Conservation (phyloP, 2,888 invertebrate genomes). For the Polymixis flavicincta region DNA sequence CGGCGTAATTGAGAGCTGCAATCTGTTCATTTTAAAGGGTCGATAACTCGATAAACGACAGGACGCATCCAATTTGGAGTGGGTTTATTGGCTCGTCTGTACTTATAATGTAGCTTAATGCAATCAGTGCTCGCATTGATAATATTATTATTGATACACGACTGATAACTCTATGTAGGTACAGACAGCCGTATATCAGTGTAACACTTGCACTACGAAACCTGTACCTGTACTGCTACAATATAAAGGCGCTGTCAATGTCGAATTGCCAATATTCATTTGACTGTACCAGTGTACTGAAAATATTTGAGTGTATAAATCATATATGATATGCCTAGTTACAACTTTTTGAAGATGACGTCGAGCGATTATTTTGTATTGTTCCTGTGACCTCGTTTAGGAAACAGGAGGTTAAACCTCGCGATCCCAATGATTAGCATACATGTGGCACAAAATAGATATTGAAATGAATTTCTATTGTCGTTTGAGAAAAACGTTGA, state of each 20-base stretch:
- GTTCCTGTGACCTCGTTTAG: constrained; percentile 54
- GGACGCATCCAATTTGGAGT: constrained; percentile 53
- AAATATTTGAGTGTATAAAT: constrained; percentile 10
- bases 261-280: not conserved
- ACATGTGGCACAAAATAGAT: constrained; percentile 15
- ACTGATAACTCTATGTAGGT: constrained; percentile 30
- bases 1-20: constrained; percentile 30
- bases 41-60: constrained; percentile 28
- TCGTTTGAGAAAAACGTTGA: constrained; percentile 28
- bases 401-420: constrained; percentile 52
- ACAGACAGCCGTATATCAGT: not conserved
- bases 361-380: constrained; percentile 31
- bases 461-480: constrained; percentile 32
- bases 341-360: constrained; percentile 13
- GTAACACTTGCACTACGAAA: not conserved
- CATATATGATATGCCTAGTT: constrained; percentile 6
- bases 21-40: constrained; percentile 47
- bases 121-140: constrained; percentile 55
- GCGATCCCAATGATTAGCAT: constrained; percentile 48
- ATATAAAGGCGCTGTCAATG: not conserved
- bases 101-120: constrained; percentile 39
- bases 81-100: constrained; percentile 42
- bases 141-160: constrained; percentile 40
- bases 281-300: not conserved
- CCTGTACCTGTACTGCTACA: not conserved